phyloP scores from a whole-genome alignment of 2,888 invertebrate species.

The Tanytarsus gracilentus region DNA sequence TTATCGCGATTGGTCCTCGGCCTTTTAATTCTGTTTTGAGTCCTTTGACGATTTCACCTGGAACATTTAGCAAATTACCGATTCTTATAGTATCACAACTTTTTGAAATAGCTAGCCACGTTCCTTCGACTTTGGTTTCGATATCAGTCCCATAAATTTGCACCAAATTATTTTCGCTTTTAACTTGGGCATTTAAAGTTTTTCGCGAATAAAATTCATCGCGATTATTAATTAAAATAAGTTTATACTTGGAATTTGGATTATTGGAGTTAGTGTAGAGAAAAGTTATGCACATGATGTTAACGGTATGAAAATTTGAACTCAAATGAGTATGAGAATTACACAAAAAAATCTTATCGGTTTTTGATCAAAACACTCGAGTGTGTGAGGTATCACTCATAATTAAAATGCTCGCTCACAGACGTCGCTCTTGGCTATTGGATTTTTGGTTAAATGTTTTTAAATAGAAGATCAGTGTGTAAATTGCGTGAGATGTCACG shows the following conservation, averaged over 20 bases:
- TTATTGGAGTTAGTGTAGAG: not conserved
- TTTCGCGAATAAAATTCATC: conserved; percentile 16
- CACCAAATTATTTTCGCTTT: not conserved
- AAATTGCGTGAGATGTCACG: no score
- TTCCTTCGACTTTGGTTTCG: not conserved
- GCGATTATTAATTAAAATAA: conserved; percentile 21
- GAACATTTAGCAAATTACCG: conserved; percentile 14
- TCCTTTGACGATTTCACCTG: not conserved
- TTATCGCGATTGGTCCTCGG: conserved; percentile 14
- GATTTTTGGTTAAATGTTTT: no score
- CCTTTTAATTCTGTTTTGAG: conserved; percentile 1
- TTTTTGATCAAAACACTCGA: not conserved
- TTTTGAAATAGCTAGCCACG: conserved; percentile 16
- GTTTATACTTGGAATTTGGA: not conserved
- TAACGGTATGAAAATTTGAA: no score
- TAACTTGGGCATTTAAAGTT: conserved; percentile 4
- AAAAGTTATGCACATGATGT: conserved; percentile 22
- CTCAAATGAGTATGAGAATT: no score
- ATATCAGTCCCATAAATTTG: conserved; percentile 16
- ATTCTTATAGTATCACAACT: not conserved
- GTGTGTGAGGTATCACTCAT: not conserved
- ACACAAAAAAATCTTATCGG: no score
- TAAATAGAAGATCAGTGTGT: no score
- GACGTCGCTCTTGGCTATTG: not conserved
- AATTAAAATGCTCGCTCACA: not conserved